Evolutionary conservation across 1,140 invertebrate species (phyloP), one percentile per base, ranked within the genome.

Genomic region (Teleogryllus occipitalis): DNA sequence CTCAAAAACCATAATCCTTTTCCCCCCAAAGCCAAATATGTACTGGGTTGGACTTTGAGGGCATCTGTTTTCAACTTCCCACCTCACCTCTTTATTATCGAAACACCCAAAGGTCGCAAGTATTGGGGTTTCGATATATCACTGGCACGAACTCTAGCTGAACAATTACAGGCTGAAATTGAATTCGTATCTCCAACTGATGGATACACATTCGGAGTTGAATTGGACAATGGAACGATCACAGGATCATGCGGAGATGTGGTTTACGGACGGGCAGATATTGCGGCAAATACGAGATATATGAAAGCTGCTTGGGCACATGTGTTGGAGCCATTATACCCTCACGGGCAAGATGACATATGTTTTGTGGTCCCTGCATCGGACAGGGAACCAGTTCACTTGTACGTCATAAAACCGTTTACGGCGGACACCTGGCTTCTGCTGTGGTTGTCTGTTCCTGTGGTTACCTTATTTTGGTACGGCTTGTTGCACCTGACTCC

Each of bases 351-450:
- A 46, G 87, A 88, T 81, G 79, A 83, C 39, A 76, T 88, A 14
- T 88, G 87, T 82, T 80, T 87, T 8, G 80, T 87, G 6, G 85
- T 85, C 3, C 86, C 86, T 0, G 86, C 86, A 82, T 82, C 87
- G 10, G 15, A 76, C 8, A 82, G 82, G 48, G 84, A 87, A 80
- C 87, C 86, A 1, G 82, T 85, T 74, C 87, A 87, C 84, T 79
- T 86, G 48, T 81, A 83, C 8, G 84, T 87, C 8, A 86, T 85
- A 82, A 77, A 83, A 39, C 83, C 85, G 75, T 87, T 88, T 75
- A 80, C 83, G n/a, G 78, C 81, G 0, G 80, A 81, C 0, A 81
- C 87, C 12, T 88, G 86, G 86, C 27, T 82, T 0, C 80, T 82
- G 18, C 65, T 86, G 0, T 46, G 84, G 0, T 27, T 82, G 6